These are phyloP conservation scores for Danaus chrysippus DNA, from an alignment of 2,888 invertebrate species.

Conservation along the genomic window DNA sequence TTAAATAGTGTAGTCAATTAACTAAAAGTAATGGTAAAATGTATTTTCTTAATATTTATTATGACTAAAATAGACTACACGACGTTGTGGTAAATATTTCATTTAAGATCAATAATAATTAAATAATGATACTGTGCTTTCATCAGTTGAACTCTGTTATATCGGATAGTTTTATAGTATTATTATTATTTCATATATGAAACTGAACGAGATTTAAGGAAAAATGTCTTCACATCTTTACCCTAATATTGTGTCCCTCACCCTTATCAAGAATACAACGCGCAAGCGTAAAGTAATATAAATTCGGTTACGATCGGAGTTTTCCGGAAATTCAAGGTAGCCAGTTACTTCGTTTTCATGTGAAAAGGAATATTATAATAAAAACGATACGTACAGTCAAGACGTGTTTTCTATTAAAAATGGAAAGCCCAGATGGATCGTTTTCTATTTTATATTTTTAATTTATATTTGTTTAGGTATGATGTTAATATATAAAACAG, in stretches of 20 bases:
- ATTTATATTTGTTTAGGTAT: too few relatives aligned
- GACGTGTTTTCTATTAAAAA: slow-evolving; percentile 12
- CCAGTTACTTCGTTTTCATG: neutral
- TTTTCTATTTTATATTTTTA: too few relatives aligned
- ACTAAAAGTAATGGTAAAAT: too few relatives aligned
- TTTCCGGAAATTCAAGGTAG: slow-evolving; percentile 11
- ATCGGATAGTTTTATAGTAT: slow-evolving; percentile 11
- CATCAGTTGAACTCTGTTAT: neutral
- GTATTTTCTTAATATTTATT: too few relatives aligned
- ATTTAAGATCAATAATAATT: too few relatives aligned
- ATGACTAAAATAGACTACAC: too few relatives aligned
- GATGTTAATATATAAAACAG: too few relatives aligned
- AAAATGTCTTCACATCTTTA: slow-evolving; percentile 11
- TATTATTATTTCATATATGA: slow-evolving; percentile 12
- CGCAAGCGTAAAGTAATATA: slow-evolving; percentile 28
- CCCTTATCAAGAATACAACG: slow-evolving; percentile 16
- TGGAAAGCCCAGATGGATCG: slow-evolving; percentile 1
- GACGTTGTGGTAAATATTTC: too few relatives aligned
- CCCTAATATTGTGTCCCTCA: slow-evolving; percentile 10
- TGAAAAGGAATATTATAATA: slow-evolving; percentile 3
- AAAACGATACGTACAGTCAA: neutral
- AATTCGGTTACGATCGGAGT: slow-evolving; percentile 20
- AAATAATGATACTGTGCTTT: slow-evolving; percentile 9
- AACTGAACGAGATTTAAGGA: slow-evolving; percentile 14
- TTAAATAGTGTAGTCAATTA: too few relatives aligned